Conservation (phyloP, 2,113 vertebrate species). For the Furnarius figulus region DNA sequence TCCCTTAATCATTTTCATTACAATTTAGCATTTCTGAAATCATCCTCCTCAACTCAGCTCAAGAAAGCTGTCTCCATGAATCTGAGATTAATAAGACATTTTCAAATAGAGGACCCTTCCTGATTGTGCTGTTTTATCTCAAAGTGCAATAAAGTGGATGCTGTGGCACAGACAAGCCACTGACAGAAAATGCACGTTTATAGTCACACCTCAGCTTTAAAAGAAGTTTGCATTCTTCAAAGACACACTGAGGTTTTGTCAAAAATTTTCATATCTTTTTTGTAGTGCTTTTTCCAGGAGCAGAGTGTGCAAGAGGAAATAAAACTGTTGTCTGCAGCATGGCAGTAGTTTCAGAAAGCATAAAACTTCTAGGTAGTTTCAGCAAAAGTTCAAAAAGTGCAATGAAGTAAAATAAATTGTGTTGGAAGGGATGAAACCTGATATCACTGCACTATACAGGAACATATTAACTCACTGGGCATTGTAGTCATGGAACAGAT, state of each 20-base stretch:
- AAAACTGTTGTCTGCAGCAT: neutral
- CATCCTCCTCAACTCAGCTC: neutral
- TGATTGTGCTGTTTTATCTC: neutral
- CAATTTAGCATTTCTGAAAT: neutral
- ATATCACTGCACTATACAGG: neutral
- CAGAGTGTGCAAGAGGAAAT: neutral
- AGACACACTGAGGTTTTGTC: neutral
- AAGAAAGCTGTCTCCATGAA: neutral
- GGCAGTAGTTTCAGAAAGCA: neutral
- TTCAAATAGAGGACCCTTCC: neutral
- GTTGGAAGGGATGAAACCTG: neutral
- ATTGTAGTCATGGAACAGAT: neutral
- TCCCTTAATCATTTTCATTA: neutral
- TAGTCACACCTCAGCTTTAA: neutral
- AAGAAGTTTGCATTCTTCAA: neutral
- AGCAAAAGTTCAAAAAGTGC: neutral
- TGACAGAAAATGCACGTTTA: neutral
- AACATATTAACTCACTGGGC: accelerated
- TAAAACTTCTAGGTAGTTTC: neutral
- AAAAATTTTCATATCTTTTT: neutral
- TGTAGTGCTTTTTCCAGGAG: neutral
- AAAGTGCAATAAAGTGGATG: neutral
- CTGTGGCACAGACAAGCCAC: neutral
- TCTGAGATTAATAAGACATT: neutral
- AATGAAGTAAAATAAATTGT: neutral